phyloP scores from a whole-genome alignment of 2,113 vertebrate species.

The Scomber scombrus region DNA sequence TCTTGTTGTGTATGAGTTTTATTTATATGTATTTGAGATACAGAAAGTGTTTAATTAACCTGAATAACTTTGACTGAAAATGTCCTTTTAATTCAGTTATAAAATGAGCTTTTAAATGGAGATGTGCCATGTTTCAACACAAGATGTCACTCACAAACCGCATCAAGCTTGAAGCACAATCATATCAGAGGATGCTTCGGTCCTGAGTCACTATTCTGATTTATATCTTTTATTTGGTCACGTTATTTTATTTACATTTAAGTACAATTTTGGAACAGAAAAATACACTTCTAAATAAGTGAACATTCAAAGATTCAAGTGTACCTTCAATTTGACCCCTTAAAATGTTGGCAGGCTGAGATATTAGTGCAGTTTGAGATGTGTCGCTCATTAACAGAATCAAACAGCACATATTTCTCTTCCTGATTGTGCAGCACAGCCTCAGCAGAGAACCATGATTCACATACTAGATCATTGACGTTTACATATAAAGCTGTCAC shows the following conservation, averaged over 20 bases:
- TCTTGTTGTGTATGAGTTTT: no score
- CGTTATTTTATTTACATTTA: conserved; percentile 53
- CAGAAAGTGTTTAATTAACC: not conserved
- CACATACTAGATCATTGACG: not conserved
- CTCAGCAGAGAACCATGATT: not conserved
- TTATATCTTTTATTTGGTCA: conserved; percentile 49
- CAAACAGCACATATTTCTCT: not conserved
- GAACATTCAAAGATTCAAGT: conserved; percentile 50
- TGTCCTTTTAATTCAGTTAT: not conserved
- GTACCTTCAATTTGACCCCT: conserved; percentile 33
- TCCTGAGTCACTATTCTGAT: not conserved
- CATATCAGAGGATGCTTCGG: not conserved
- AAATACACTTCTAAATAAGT: conserved; percentile 50
- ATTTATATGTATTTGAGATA: not conserved
- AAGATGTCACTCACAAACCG: conserved; percentile 34
- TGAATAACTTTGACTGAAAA: not conserved
- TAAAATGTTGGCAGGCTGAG: conserved; percentile 10
- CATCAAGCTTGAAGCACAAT: not conserved
- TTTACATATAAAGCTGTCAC: not conserved
- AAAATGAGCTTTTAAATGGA: not conserved
- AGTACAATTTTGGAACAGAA: conserved; percentile 53
- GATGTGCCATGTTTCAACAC: conserved; percentile 15
- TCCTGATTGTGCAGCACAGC: conserved; percentile 6
- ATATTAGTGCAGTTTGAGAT: not conserved
- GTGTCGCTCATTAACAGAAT: not conserved